These are phyloP conservation scores for Hydra vulgaris DNA, from an alignment of 30 jellyfish, hydroid and myxozoan genomes.

Conservation along the genomic window DNA sequence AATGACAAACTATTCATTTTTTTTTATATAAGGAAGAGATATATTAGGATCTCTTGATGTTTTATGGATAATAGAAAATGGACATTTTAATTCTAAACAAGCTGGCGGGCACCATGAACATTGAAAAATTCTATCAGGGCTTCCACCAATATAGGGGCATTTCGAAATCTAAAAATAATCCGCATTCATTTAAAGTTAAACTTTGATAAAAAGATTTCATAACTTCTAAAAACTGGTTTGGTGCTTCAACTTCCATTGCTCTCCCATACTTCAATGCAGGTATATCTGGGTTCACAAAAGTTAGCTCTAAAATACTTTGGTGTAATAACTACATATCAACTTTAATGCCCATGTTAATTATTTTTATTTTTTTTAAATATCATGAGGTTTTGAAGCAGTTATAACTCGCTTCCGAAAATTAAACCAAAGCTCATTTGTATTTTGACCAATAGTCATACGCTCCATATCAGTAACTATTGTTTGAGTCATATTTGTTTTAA, in stretches of 20 bases:
- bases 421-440: conserved; percentile 29
- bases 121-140: conserved; percentile 39
- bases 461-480: conserved; percentile 6
- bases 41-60: conserved; percentile 18
- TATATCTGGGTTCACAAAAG: conserved; percentile 29
- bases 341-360: not conserved
- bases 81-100: conserved; percentile 46
- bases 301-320: no score
- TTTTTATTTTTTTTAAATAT: not conserved
- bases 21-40: not conserved
- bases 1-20: not conserved
- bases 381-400: conserved; percentile 41
- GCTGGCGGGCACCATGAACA: conserved; percentile 40
- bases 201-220: not conserved
- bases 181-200: conserved; percentile 12
- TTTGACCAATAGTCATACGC: conserved; percentile 23
- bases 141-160: conserved; percentile 44
- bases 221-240: not conserved
- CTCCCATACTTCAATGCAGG: conserved; percentile 53
- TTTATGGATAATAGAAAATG: conserved; percentile 7
- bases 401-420: conserved; percentile 23
- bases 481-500: not conserved
- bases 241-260: conserved; percentile 38
- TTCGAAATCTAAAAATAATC: not conserved
- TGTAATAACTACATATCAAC: conserved; percentile 11